Conservation (phyloP, 2,888 invertebrate genomes). For the Smittia sp. region DNA sequence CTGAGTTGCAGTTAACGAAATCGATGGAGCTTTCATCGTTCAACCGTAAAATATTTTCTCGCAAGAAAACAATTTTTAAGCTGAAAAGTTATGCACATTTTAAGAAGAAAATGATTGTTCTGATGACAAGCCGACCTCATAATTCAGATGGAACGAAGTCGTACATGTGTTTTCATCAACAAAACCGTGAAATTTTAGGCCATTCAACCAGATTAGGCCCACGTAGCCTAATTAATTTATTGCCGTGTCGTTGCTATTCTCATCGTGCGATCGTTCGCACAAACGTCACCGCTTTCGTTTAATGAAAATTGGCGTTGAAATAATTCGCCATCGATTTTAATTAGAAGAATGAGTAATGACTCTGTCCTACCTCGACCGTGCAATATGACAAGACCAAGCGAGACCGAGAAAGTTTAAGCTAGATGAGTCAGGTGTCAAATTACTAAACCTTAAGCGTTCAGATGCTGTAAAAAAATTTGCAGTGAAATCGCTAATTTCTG, state of each 20-base stretch:
- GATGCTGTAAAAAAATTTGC: no score
- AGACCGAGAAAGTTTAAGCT: no score
- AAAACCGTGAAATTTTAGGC: neutral
- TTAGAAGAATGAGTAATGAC: neutral
- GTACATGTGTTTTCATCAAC: neutral
- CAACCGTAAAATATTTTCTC: neutral
- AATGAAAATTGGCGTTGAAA: conserved; percentile 2
- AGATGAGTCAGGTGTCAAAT: no score
- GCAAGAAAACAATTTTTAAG: neutral
- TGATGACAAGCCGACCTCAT: neutral
- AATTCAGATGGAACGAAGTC: neutral
- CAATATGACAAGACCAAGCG: no score
- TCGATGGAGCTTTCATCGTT: neutral
- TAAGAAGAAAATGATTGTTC: neutral
- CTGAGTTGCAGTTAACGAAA: neutral
- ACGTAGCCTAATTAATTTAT: conserved; percentile 11
- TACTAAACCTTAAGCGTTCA: no score
- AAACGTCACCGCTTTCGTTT: neutral
- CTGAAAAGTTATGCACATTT: neutral
- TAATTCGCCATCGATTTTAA: conserved; percentile 11
- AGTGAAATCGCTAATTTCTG: no score
- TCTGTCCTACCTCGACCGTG: neutral
- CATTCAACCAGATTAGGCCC: conserved; percentile 15
- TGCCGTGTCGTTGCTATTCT: neutral
- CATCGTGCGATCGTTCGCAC: neutral